Evolutionary conservation across 2,888 invertebrate genomes (phyloP), one percentile per base, ranked within the genome.

Genomic region (Protophormia terraenovae): DNA sequence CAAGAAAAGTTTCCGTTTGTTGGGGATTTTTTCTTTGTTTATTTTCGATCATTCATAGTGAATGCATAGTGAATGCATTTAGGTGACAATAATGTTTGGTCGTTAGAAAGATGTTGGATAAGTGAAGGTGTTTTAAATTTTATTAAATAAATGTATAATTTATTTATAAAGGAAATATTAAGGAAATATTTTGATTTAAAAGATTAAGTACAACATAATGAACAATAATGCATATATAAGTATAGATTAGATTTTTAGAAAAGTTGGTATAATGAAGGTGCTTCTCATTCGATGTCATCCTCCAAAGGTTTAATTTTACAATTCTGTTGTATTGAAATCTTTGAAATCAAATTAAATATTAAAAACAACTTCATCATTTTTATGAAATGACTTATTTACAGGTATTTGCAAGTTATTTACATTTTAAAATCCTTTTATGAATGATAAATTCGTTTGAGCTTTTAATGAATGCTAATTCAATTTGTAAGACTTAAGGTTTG

Each of bases 401-500:
- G 85, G 85, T 85, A 69, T 85, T 82, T 82, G 8, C 47, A 35
- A 19, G 45, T 73, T 75, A 58, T 60, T 69, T 82, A 71, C 50
- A 64, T 73, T 85, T 75, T 58, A 14, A 50, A 75, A 85, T 69
- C 66, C 71, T 67, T 82, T 82, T 78, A 75, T 82, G 82, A 82
- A 85, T 85, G 82, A 75, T 75, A 71, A 82, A 85, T 85, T 71
- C 58, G 50, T 41, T 75, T 73, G 72, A 72, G 72, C 73, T 81
- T 81, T 72, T 77, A 77, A 72, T 79, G 62, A 78, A 82, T 78
- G 78, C 69, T 78, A 85, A 85, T 82, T 85, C 82, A 85, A 82
- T 85, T 85, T 82, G 85, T 85, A 64, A 82, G 73, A 73, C 78
- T 85, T 79, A 85, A 78, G 82, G 78, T 78, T 85, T 85, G 78